Conservation (phyloP, 1,140 invertebrate species). For the Brachionus koreanus region DNA sequence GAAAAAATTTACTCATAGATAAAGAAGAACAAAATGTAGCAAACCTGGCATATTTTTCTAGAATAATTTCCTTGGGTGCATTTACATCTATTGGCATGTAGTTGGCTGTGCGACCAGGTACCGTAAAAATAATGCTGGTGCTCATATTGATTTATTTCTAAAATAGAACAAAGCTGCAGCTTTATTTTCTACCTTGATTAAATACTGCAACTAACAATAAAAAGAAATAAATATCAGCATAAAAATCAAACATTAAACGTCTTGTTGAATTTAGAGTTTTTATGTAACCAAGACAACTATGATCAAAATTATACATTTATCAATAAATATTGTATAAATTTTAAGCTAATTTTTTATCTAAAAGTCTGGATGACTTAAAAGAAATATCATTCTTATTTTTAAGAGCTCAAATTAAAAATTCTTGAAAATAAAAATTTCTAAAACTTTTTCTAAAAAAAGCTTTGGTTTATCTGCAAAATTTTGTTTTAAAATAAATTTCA, state of each 20-base stretch:
- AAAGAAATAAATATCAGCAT: slow-evolving; percentile 26
- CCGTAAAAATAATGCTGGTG: slow-evolving; percentile 18
- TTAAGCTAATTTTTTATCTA: background rate
- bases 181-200: slow-evolving; percentile 12
- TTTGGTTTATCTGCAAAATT: too few relatives aligned
- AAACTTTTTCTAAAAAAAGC: background rate
- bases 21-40: background rate
- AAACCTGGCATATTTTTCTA: slow-evolving; percentile 35
- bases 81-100: slow-evolving; percentile 40
- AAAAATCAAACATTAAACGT: slow-evolving; percentile 20
- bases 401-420: background rate
- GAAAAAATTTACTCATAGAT: background rate
- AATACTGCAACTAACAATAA: slow-evolving; percentile 1
- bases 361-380: background rate
- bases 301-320: background rate
- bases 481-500: background rate
- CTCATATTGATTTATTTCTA: slow-evolving; percentile 14
- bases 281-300: background rate
- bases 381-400: background rate
- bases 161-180: background rate
- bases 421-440: background rate
- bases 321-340: background rate
- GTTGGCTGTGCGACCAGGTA: slow-evolving; percentile 20
- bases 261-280: background rate
- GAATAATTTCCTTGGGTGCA: background rate